These are phyloP conservation scores for Candidula unifasciata DNA, from an alignment of 2,888 invertebrate species.

Conservation along the genomic window DNA sequence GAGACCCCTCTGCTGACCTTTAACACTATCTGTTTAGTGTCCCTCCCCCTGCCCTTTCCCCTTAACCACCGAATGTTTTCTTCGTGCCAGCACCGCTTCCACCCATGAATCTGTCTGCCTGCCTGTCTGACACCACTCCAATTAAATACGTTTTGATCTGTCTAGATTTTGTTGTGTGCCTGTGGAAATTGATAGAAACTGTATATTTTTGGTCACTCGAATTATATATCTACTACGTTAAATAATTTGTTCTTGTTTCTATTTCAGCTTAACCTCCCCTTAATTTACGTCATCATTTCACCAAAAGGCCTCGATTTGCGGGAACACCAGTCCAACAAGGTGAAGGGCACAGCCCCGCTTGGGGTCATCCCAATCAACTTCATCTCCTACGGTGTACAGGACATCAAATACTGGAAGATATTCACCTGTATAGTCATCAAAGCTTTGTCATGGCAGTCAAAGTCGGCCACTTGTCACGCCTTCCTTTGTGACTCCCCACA, in stretches of 20 bases:
- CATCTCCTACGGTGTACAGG: slow-evolving; percentile 77
- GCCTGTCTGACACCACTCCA: too few relatives aligned
- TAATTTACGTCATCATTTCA: slow-evolving; percentile 73
- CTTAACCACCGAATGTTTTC: too few relatives aligned
- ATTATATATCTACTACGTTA: neutral
- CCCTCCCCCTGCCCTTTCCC: too few relatives aligned
- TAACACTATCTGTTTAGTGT: too few relatives aligned
- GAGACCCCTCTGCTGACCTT: too few relatives aligned
- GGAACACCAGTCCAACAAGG: slow-evolving; percentile 70
- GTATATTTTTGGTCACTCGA: too few relatives aligned
- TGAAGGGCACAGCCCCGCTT: slow-evolving; percentile 56
- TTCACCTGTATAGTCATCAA: slow-evolving; percentile 77
- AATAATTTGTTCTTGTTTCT: neutral
- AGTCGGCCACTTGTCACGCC: slow-evolving; percentile 74
- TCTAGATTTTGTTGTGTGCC: too few relatives aligned
- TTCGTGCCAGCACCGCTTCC: too few relatives aligned
- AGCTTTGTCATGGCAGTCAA: slow-evolving; percentile 67
- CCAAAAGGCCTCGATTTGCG: slow-evolving; percentile 71
- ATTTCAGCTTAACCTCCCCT: slow-evolving; percentile 71
- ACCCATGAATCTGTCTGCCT: too few relatives aligned
- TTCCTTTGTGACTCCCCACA: slow-evolving; percentile 73
- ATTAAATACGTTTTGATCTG: too few relatives aligned
- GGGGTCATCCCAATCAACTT: slow-evolving; percentile 75
- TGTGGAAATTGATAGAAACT: too few relatives aligned
- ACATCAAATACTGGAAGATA: slow-evolving; percentile 75